A percentile compares a stretch with the other conserved stretches of the same genome.
Evolutionary conservation across 1,140 invertebrate species (phyloP).

Genomic region (Diprion similis): DNA sequence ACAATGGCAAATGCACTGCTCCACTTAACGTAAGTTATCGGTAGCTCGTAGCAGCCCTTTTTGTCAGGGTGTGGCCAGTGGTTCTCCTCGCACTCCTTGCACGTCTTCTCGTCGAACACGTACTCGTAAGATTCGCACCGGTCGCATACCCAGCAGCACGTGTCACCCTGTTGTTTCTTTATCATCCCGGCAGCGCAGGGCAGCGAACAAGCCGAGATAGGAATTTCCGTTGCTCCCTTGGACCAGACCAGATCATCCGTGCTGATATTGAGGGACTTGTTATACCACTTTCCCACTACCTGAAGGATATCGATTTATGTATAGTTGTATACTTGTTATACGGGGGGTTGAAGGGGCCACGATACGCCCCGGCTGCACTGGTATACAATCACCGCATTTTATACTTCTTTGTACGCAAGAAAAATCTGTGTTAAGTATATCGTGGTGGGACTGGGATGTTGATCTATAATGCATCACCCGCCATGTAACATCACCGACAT

Average conservation of each 20-base stretch:
- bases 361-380: too few relatives aligned
- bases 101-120: slow-evolving; percentile 73
- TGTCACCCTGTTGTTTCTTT: slow-evolving; percentile 76
- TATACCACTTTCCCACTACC: slow-evolving; percentile 72
- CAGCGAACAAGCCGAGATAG: slow-evolving; percentile 71
- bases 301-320: slow-evolving; percentile 39
- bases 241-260: slow-evolving; percentile 66
- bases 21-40: slow-evolving; percentile 66
- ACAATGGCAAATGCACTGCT: slow-evolving; percentile 71
- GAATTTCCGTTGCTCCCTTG: slow-evolving; percentile 61
- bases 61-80: slow-evolving; percentile 69
- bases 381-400: too few relatives aligned
- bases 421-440: too few relatives aligned
- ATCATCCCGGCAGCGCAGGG: slow-evolving; percentile 75
- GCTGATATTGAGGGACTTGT: slow-evolving; percentile 64
- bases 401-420: too few relatives aligned
- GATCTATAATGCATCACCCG: too few relatives aligned
- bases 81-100: slow-evolving; percentile 69
- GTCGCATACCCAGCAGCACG: slow-evolving; percentile 82
- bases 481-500: too few relatives aligned
- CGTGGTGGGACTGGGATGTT: too few relatives aligned
- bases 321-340: not conserved
- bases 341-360: too few relatives aligned
- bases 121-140: slow-evolving; percentile 72
- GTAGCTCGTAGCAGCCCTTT: slow-evolving; percentile 65